phyloP scores from a whole-genome alignment of 1,140 invertebrate species.

The Drosophila aff. region DNA sequence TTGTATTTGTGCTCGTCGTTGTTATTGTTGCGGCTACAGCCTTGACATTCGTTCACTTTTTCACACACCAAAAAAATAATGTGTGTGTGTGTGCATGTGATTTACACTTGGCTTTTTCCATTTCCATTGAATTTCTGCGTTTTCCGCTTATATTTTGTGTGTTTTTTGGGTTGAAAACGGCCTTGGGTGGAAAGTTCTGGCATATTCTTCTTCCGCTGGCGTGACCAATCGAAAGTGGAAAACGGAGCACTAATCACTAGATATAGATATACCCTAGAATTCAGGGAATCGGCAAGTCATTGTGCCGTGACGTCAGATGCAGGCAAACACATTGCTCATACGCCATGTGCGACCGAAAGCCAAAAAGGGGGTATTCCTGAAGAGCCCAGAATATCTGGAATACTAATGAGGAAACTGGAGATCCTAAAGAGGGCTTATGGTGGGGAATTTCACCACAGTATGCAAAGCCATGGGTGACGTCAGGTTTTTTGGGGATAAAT shows the following conservation, averaged over 20 bases:
- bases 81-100: conserved; percentile 18
- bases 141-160: background rate
- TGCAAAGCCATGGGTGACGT: conserved; percentile 37
- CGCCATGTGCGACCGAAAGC: conserved; percentile 20
- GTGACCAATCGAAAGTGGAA: conserved; percentile 32
- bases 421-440: background rate
- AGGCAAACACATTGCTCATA: conserved; percentile 39
- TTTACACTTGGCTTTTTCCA: conserved; percentile 24
- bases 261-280: conserved; percentile 19
- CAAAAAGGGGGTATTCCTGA: conserved; percentile 29
- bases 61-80: conserved; percentile 2
- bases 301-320: conserved; percentile 34
- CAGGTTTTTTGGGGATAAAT: conserved; percentile 6
- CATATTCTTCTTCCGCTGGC: conserved; percentile 21
- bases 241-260: conserved; percentile 30
- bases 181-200: conserved; percentile 50
- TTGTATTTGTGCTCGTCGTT: conserved; percentile 11
- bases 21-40: conserved; percentile 19
- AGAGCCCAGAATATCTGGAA: background rate
- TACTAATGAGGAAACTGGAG: background rate
- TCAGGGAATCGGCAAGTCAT: conserved; percentile 10
- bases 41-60: conserved; percentile 51
- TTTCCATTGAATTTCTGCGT: conserved; percentile 13
- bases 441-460: conserved; percentile 45
- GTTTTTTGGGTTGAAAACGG: conserved; percentile 12